These are phyloP conservation scores for Sylvietta virens DNA, from an alignment of 2,113 vertebrate genomes.

Conservation along the genomic window DNA sequence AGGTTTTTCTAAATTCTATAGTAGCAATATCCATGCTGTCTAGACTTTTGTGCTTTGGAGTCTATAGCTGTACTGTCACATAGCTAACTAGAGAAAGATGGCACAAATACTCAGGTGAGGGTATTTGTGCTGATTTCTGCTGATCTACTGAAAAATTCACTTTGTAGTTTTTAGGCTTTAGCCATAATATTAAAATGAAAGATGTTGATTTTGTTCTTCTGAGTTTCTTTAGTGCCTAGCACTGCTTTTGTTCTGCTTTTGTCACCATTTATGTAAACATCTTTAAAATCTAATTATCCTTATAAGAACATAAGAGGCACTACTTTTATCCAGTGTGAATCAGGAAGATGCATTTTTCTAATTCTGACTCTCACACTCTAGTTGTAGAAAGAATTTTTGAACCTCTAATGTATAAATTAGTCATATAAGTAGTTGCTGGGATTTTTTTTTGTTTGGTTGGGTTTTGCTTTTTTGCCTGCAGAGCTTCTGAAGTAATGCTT, in stretches of 20 bases:
- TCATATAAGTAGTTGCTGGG: neutral
- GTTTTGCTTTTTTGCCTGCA: neutral
- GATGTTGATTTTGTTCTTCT: neutral
- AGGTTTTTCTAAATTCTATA: slow-evolving; percentile 24
- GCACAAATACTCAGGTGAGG: neutral
- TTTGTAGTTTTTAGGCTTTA: neutral
- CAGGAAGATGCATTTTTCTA: neutral
- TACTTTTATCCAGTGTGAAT: neutral
- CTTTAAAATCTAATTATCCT: neutral
- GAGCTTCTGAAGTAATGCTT: neutral
- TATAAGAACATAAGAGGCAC: neutral
- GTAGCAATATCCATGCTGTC: neutral
- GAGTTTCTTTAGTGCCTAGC: neutral
- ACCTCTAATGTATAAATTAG: neutral
- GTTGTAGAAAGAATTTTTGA: neutral
- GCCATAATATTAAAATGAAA: neutral
- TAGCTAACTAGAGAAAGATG: slow-evolving; percentile 12
- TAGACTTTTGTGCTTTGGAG: slow-evolving; percentile 45
- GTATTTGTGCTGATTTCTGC: neutral
- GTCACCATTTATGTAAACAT: neutral
- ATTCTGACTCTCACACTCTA: neutral
- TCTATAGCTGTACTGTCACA: slow-evolving; percentile 2
- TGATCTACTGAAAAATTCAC: neutral
- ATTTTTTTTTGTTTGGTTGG: neutral
- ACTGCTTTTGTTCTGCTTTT: neutral